Conservation (phyloP, 2,113 vertebrate genomes). For the Stegastes partitus region DNA sequence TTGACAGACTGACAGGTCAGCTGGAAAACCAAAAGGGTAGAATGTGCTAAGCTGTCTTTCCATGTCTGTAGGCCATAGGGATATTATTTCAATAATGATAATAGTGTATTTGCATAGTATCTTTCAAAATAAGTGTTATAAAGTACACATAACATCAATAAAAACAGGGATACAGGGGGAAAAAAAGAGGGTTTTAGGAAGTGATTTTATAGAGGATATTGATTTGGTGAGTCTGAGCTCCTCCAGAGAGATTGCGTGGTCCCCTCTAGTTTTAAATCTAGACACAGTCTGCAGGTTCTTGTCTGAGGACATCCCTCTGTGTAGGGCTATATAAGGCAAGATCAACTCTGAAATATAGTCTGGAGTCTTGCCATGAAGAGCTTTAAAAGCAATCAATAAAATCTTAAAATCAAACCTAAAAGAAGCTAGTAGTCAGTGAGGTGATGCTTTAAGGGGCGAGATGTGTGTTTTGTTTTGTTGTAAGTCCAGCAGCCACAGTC, state of each 20-base stretch:
- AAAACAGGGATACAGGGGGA: neutral
- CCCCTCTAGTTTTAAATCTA: neutral
- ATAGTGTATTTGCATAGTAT: too few relatives aligned
- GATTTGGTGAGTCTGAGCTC: slow-evolving; percentile 1
- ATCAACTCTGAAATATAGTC: neutral
- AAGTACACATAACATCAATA: neutral
- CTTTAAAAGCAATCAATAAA: neutral
- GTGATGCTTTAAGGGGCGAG: neutral
- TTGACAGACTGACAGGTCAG: slow-evolving; percentile 39
- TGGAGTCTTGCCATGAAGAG: neutral
- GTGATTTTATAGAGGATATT: neutral
- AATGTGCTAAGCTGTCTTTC: slow-evolving; percentile 25
- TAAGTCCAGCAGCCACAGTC: neutral
- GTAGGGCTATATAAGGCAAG: neutral
- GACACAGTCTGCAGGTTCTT: neutral
- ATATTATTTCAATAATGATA: too few relatives aligned
- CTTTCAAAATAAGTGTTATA: neutral
- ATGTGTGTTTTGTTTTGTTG: neutral
- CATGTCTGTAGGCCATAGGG: neutral
- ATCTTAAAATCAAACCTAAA: neutral
- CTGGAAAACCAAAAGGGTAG: slow-evolving; percentile 37
- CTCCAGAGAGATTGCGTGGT: neutral
- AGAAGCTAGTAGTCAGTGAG: neutral
- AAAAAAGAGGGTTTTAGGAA: neutral
- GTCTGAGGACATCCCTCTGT: neutral